Evolutionary conservation across 2,888 invertebrate species (phyloP), one percentile per base, ranked within the genome.

Genomic region (Alviniconcha strummeri): DNA sequence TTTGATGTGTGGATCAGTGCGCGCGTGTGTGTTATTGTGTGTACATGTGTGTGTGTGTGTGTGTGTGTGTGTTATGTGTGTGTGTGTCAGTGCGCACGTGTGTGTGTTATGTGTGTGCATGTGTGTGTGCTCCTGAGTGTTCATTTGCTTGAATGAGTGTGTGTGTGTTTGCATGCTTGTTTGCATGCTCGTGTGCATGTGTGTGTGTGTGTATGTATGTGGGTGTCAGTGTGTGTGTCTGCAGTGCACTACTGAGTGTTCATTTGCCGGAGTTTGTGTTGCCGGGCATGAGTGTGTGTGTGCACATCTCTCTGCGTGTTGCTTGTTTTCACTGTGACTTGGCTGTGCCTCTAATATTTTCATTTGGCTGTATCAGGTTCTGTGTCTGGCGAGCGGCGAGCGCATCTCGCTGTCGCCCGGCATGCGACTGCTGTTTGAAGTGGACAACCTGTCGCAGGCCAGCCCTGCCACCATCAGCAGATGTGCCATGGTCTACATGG

Each of bases 401-500:
- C 88, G 94, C 67, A 92, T 94, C 81, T 89, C 91, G 60, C 86
- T 94, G 81, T 89, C 92, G 0, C 87, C 89, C 0, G 91, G 91
- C 7, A 92, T 94, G 91, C 84, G 93, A 77, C 89, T 94, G n/a
- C 87, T 94, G 78, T 94, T 94, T 90, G 94, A 94, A 85, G 93
- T 94, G 80, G 93, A 93, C 87, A 91, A 92, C 84, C 87, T 94
- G 82, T 91, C 92, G 0, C 90, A 93, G 86, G 93, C 93, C 82
- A 93, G 93, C 84, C 94, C 94, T 4, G 93, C 94, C 54, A 94
- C 93, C 79, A 92, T 94, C 86, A 93, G 93, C 87, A 85, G 94
- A 84, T 93, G 93, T 90, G 93, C 93, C 71, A 93, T 93, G 93
- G 93, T 93, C 56, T 93, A 93, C 85, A 92, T 93, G 93, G 93